phyloP scores from a whole-genome alignment of 2,888 invertebrate species.

The Heliconius erato region DNA sequence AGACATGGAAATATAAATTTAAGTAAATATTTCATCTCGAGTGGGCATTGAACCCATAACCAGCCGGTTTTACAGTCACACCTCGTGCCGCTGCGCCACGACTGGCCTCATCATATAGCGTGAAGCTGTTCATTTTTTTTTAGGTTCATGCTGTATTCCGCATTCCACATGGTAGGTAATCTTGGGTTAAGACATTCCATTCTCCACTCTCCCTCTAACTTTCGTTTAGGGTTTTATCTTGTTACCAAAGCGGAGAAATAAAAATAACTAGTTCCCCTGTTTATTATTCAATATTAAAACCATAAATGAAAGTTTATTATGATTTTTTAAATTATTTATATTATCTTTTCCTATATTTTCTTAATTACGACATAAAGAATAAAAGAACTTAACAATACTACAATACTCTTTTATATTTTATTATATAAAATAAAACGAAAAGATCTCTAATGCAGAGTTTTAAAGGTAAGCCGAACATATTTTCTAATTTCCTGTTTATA shows the following conservation, averaged over 20 bases:
- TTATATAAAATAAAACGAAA: neutral
- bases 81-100: too few species aligned
- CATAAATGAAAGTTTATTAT: neutral
- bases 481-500: neutral
- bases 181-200: too few species aligned
- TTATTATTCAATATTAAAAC: neutral
- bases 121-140: too few species aligned
- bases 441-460: neutral
- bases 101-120: too few species aligned
- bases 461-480: neutral
- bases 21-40: too few species aligned
- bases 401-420: neutral
- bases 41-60: too few species aligned
- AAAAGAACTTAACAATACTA: neutral
- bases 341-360: neutral
- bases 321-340: neutral
- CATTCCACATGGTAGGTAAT: too few species aligned
- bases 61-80: too few species aligned
- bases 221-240: neutral
- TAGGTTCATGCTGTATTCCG: too few species aligned
- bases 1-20: too few species aligned
- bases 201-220: neutral
- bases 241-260: neutral
- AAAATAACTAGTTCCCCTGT: neutral
- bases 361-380: neutral